Base-by-base conservation (phyloP, 1,140 invertebrate genomes). In the Oedothorax gibbosus region DNA sequence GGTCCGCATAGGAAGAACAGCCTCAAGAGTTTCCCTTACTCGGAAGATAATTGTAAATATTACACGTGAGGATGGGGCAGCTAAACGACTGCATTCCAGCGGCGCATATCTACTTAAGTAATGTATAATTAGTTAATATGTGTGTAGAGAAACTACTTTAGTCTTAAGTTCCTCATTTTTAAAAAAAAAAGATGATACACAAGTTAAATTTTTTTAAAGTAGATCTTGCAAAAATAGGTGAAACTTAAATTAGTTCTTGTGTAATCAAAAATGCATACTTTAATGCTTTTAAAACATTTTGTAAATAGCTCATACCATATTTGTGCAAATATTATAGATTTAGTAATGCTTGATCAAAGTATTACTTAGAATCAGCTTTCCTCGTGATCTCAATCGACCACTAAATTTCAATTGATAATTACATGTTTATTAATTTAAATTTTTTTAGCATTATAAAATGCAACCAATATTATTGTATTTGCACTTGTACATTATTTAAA, bases 281-380 rank as follows among this genome's bases (percentile, higher is more conserved):
- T 64, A 20, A 15, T n/a, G 15, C 60, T 64, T 64, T n/a, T n/a
- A 64, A 64, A n/a, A 64, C 20, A 8, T n/a, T 64, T n/a, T n/a
- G 60, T 64, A n/a, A 20, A 21, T 21, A 65, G 12, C 9, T 65
- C 12, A 20, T 21, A 21, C 20, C 15, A 57, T 21, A 35, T 68
- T 68, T 21, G 9, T 68, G 35, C 1, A 8, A 68, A 21, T 21
- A 35, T 21, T 68, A 7, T 11, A 7, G 9, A 20, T 9, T 21
- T 12, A 35, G n/a, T 14, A 68, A 21, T 14, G 20, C 20, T 68
- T 8, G 0, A 21, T 68, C 12, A 20, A 68, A 18, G n/a, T 60
- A 6, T 60, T 60, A 60, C 57, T 14, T 60, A n/a, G 57, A 79
- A 35, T 79, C 77, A 79, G 77, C 77, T 79, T 79, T 64, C 64